Conservation (phyloP, 2,113 vertebrate species). For the Calidris pugnax region DNA sequence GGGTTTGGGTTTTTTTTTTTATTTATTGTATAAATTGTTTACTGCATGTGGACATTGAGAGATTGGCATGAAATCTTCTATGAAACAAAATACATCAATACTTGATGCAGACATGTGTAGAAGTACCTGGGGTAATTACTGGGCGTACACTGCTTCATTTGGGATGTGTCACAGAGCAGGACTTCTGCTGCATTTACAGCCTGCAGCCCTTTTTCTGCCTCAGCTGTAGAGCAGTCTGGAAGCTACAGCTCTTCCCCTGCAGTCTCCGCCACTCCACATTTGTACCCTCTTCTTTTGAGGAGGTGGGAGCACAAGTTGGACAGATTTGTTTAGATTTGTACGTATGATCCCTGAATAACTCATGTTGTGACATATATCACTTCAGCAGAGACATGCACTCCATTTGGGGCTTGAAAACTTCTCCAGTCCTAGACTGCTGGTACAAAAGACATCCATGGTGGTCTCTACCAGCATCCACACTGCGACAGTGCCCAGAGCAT, state of each 20-base stretch:
- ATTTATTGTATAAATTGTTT: background rate
- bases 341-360: slow-evolving; percentile 15
- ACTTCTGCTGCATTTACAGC: background rate
- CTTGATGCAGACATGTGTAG: background rate
- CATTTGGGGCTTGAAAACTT: background rate
- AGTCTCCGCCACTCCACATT: background rate
- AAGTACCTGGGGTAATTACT: background rate
- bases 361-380: slow-evolving; percentile 11
- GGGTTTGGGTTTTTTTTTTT: background rate
- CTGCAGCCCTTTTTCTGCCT: background rate
- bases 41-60: background rate
- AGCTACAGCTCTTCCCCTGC: background rate
- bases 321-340: slow-evolving; percentile 13
- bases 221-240: background rate
- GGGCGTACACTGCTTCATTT: background rate
- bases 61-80: background rate
- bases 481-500: background rate
- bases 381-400: background rate
- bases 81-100: background rate
- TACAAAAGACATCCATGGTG: fast-evolving
- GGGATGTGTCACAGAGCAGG: background rate
- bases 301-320: background rate
- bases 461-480: background rate
- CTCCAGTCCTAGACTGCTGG: background rate
- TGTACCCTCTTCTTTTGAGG: background rate